Conservation (phyloP, 2,797 vertebrate species). For the Percopsis omiscomaycus region DNA sequence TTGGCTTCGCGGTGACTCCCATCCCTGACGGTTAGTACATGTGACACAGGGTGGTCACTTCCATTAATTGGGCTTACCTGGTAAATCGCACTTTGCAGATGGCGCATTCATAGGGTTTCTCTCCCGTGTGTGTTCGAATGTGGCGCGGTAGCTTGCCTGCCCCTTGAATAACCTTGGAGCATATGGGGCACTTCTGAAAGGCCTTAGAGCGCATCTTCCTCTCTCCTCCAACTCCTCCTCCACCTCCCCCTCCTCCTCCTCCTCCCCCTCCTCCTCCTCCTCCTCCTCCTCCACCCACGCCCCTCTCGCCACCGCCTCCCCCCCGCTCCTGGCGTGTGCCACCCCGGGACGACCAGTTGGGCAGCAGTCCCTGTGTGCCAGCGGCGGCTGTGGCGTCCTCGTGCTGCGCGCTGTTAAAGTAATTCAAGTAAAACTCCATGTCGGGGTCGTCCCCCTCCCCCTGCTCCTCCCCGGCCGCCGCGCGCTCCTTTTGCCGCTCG, state of each 20-base stretch:
- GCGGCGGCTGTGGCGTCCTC: conserved; percentile 81
- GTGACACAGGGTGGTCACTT: conserved; percentile 62
- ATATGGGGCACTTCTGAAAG: conserved; percentile 99
- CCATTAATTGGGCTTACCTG: conserved; percentile 83
- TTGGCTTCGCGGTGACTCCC: conserved; percentile 54
- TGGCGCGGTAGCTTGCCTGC: conserved; percentile 97
- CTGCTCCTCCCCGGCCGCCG: conserved; percentile 80
- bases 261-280: conserved; percentile 49
- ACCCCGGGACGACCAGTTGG: conserved; percentile 74
- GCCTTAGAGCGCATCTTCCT: conserved; percentile 99
- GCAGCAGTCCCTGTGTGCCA: conserved; percentile 71
- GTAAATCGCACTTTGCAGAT: conserved; percentile 99
- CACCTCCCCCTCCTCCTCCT: conserved; percentile 63
- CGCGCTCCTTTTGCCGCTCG: conserved; percentile 84
- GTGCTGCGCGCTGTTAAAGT: conserved; percentile 88
- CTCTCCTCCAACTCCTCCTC: conserved; percentile 76
- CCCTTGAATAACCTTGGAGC: conserved; percentile 99
- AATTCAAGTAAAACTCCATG: conserved; percentile 99
- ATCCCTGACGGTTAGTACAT: conserved; percentile 61
- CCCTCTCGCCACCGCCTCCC: conserved; percentile 60
- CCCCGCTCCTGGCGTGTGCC: conserved; percentile 66
- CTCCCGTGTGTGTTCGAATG: conserved; percentile 97
- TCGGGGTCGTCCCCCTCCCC: conserved; percentile 87
- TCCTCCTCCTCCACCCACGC: conserved; percentile 54
- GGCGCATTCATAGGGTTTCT: conserved; percentile 97